Evolutionary conservation across 2,888 invertebrate species (phyloP), one percentile per base, ranked within the genome.

Genomic region (Oscheius sp.): DNA sequence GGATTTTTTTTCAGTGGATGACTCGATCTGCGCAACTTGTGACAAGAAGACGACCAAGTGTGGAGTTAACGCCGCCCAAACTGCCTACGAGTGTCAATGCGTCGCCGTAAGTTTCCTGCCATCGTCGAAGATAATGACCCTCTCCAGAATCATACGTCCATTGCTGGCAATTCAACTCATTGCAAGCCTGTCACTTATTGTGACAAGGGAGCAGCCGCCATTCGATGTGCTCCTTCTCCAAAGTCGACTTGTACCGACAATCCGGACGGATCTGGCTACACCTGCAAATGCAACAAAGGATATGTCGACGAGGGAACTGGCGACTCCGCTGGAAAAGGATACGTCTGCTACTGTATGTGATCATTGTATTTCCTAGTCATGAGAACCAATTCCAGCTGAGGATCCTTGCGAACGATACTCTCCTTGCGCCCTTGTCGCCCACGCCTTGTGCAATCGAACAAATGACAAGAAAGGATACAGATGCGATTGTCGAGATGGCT

Each of bases 221-320:
- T 72, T 21, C 18, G 53, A 2, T 72, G 72, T 43, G 72, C 72
- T 25, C 72, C 72, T 2, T 16, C 13, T 7, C 53, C 53, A 7
- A 64, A 66, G 46, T 27, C 66, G 0, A 45, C 13, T 29, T 72
- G 72, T 43, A 27, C 25, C 9, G 66, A 72, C 29, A 18, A 46
- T 5, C 72, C 72, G 0, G 66, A 72, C 27, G 72, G 72, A 7
- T 76, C 79, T 1, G 72, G 84, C 18, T 79, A 82, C 53, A 79
- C 77, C 71, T 87, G 87, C 66, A 71, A 79, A 41, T 87, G 87
- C 66, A 72, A 77, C 46, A 71, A 78, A 1, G 87, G 86, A 45
- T 87, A 85, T 72, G 66, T 76, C 25, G 87, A 87, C 25, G 84
- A 87, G 46, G 87, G 87, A 61, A 73, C 80, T 55, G 21, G 21